Evolutionary conservation across 2,797 vertebrate species (phyloP), one percentile per base, ranked within the genome.

Genomic region (Manis crassicaudata): DNA sequence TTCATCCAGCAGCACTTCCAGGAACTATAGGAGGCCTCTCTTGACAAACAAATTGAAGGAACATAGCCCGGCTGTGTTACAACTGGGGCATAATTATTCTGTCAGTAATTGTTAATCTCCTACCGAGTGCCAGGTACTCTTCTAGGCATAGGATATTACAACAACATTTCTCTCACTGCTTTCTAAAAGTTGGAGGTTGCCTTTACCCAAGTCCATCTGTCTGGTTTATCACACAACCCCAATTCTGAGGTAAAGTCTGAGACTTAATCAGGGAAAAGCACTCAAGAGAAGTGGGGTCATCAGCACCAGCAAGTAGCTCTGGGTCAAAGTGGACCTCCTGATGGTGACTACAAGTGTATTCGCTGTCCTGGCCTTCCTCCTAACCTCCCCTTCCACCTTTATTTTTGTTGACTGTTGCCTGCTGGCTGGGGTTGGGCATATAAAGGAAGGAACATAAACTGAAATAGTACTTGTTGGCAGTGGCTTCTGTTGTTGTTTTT

Each of bases 371-470:
- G 70, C 60, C 29, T 94, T 21, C 3, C 37, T 85, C 60, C 46
- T 56, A 35, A 27, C 83, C 56, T 92, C 68, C 63, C 21, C 58
- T 92, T 81, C 75, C 43, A 50, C 81, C 90, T 81, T 91, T 72
- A 40, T 82, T 75, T 91, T 86, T 82, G 52, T 68, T 88, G 46
- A 72, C 32, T 67, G 27, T 93, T 82, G n/a, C 46, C 73, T 90
- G 50, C 35, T 93, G 50, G 72, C 56, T 73, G 20, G 86, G 75
- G 23, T 93, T 88, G 35, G n/a, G 46, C 56, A 46, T 83, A 90
- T 86, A 90, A 65, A 97, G 82, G 43, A 92, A 90, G 76, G 65
- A 88, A 18, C 84, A 72, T 43, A 90, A 63, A 90, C 63, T 90
- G 37, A 40, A 62, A 94, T 46, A 85, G 35, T 93, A 70, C 70